These are phyloP conservation scores for Isichthys henryi DNA, from an alignment of 2,113 vertebrate species.

Conservation along the genomic window DNA sequence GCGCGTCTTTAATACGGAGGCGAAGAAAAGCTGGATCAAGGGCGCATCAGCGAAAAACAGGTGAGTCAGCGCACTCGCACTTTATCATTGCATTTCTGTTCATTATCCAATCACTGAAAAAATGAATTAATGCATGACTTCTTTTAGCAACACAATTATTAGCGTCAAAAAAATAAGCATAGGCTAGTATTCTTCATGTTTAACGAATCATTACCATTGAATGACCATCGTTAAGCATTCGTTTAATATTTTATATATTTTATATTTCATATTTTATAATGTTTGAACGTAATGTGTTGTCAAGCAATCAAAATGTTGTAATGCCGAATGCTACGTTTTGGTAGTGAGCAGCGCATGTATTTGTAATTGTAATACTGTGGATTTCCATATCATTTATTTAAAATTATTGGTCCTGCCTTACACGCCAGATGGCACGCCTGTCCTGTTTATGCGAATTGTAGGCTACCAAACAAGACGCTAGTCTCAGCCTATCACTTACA, in stretches of 20 bases:
- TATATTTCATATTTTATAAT: not conserved
- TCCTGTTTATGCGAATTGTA: not conserved
- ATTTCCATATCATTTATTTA: not conserved
- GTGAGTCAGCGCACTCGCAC: not conserved
- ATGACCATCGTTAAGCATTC: not conserved
- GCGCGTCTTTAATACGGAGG: not conserved
- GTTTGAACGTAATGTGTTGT: not conserved
- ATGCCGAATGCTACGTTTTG: not conserved
- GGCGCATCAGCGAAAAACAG: constrained; percentile 2
- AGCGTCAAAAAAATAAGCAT: not conserved
- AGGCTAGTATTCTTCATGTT: not conserved
- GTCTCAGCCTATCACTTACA: not conserved
- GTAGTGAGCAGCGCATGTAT: not conserved
- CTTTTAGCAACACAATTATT: not conserved
- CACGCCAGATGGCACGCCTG: not conserved
- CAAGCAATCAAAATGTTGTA: not conserved
- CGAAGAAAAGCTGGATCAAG: not conserved
- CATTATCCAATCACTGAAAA: not conserved
- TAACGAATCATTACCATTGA: not conserved
- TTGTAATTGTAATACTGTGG: not conserved
- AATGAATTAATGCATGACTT: not conserved
- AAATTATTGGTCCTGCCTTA: not conserved
- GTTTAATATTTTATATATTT: not conserved
- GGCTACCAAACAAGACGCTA: not conserved
- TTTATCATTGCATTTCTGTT: not conserved